Conservation (phyloP, 2,888 invertebrate species). For the Morpho helenor region DNA sequence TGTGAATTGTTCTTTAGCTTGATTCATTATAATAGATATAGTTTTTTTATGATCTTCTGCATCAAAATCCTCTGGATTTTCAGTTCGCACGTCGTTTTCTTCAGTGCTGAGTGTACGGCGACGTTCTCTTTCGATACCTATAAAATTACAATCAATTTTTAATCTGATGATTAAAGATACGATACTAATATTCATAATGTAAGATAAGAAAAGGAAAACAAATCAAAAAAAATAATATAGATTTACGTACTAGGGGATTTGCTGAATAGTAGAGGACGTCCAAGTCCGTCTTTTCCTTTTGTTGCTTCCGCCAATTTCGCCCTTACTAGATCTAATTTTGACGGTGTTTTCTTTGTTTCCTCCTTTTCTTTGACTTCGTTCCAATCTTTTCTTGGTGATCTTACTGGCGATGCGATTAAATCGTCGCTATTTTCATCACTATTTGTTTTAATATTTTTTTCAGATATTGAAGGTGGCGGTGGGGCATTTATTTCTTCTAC, state of each 20-base stretch:
- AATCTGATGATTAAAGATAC: too few species aligned
- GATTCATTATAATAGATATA: constrained; percentile 87
- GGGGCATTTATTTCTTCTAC: constrained; percentile 79
- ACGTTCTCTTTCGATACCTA: constrained; percentile 71
- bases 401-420: constrained; percentile 34
- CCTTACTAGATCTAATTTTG: constrained; percentile 81
- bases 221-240: too few species aligned
- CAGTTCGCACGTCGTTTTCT: constrained; percentile 74
- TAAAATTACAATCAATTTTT: constrained; percentile 9
- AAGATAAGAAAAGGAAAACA: too few species aligned
- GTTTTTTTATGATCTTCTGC: constrained; percentile 81
- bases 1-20: constrained; percentile 89
- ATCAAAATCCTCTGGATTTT: constrained; percentile 72
- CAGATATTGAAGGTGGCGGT: constrained; percentile 75
- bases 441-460: constrained; percentile 37
- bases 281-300: constrained; percentile 81
- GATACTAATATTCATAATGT: too few species aligned
- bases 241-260: constrained; percentile 72
- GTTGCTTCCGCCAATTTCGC: constrained; percentile 85
- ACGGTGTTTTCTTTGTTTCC: constrained; percentile 54
- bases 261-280: constrained; percentile 78
- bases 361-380: constrained; percentile 65
- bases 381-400: constrained; percentile 66
- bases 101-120: constrained; percentile 71
- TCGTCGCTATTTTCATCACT: constrained; percentile 35